Evolutionary conservation across 2,797 vertebrate genomes (phyloP).

Genomic region (Anas capensis): DNA sequence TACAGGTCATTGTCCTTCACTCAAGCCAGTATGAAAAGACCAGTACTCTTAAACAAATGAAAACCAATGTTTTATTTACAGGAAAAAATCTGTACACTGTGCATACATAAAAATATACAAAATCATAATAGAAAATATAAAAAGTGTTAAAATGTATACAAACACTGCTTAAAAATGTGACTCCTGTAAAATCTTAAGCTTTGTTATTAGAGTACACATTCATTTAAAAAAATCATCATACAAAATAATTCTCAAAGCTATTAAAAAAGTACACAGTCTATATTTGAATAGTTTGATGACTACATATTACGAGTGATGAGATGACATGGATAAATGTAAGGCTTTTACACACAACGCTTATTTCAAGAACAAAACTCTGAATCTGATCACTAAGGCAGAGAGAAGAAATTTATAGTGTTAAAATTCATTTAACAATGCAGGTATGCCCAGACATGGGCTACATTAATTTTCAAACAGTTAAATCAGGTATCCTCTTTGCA

Average conservation of each 20-base stretch:
- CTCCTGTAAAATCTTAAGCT: constrained; percentile 80
- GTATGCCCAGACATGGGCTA: constrained; percentile 1
- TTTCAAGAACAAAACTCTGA: constrained; percentile 58
- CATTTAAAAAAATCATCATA: constrained; percentile 82
- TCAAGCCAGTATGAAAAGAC: not conserved
- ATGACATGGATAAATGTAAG: constrained; percentile 52
- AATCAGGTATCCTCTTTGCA: constrained; percentile 24
- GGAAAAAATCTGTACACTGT: constrained; percentile 83
- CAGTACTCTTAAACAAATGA: constrained; percentile 73
- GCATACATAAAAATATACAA: constrained; percentile 88
- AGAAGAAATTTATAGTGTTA: constrained; percentile 46
- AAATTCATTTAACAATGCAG: constrained; percentile 18
- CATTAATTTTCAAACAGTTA: constrained; percentile 51
- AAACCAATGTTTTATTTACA: constrained; percentile 86
- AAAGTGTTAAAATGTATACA: constrained; percentile 87
- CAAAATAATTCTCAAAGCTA: constrained; percentile 83
- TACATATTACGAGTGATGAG: constrained; percentile 60
- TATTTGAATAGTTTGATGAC: constrained; percentile 70
- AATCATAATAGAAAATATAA: constrained; percentile 87
- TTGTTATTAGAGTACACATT: constrained; percentile 80
- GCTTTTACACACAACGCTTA: constrained; percentile 61
- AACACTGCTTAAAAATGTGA: constrained; percentile 85
- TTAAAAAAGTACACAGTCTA: constrained; percentile 84
- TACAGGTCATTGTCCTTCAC: not conserved
- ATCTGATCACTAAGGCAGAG: constrained; percentile 50